A percentile compares a stretch with the other conserved stretches of the same genome.
phyloP scores from a whole-genome alignment of 2,888 invertebrate genomes.

The Congeria kusceri region DNA sequence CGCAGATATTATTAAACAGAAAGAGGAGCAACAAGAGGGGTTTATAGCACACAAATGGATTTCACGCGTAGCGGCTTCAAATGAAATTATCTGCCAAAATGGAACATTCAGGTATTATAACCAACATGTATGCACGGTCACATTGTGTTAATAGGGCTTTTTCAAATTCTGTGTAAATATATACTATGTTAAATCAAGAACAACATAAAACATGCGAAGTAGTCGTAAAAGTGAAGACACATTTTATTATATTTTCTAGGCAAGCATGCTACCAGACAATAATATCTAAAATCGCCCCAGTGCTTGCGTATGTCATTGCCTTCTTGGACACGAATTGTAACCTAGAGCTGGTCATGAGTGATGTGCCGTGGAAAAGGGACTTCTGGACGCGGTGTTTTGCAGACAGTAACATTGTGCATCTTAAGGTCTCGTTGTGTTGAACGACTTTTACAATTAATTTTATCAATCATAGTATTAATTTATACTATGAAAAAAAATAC shows the following conservation, averaged over 20 bases:
- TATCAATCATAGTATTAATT: too few species aligned
- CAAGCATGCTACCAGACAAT: conserved; percentile 71
- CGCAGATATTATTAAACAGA: conserved; percentile 17
- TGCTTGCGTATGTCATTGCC: conserved; percentile 78
- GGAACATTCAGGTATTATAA: conserved; percentile 76
- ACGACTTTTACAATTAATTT: too few species aligned
- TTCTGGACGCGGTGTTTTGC: conserved; percentile 74
- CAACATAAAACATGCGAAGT: too few species aligned
- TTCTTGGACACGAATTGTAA: conserved; percentile 78
- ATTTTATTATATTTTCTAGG: conserved; percentile 58
- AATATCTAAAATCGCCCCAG: conserved; percentile 75
- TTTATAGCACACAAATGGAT: conserved; percentile 67
- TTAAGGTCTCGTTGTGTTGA: conserved; percentile 14
- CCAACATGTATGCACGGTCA: too few species aligned
- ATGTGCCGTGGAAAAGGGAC: conserved; percentile 63
- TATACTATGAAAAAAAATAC: too few species aligned
- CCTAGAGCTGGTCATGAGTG: conserved; percentile 69
- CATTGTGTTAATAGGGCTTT: too few species aligned
- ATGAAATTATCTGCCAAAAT: conserved; percentile 74
- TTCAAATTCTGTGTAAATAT: too few species aligned
- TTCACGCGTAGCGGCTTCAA: conserved; percentile 71
- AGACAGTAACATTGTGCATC: conserved; percentile 28
- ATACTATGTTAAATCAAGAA: too few species aligned
- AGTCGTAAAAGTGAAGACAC: background rate
- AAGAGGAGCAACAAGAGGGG: conserved; percentile 28